Evolutionary conservation across 2,888 invertebrate species (phyloP), one percentile per base, ranked within the genome.

Genomic region (Plagodis dolabraria): DNA sequence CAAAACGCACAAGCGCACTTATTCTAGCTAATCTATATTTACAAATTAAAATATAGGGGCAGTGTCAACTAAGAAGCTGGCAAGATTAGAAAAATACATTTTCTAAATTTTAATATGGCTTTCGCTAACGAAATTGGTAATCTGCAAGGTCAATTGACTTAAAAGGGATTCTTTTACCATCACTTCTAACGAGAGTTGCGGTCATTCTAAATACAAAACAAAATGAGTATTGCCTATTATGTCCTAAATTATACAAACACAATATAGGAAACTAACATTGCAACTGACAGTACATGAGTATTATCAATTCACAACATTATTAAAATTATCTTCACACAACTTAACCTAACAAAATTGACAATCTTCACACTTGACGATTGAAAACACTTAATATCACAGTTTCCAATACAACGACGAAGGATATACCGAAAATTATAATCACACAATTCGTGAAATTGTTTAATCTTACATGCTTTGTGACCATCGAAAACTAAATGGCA

Each of bases 311-410:
- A 71, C 67, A 74, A 69, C 71, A 59, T 53, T 67, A 52, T 54
- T 11, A 55, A 44, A 55, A 36, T 22, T 48, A 58, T 58, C 7
- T 70, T 70, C 72, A 79, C 75, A 74, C 75, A 77, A 67, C 65
- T 75, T 74, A 76, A 73, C 63, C 76, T 76, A 77, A 72, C 67
- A 69, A 71, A 61, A 75, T 78, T 77, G 79, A 80, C 72, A 77
- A 78, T 81, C 80, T 80, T 83, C 80, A 80, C 77, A 78, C 74
- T 69, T 81, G 72, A 80, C 70, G 79, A 89, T 91, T 89, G 91
- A 89, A 92, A 91, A 89, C 87, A 89, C 82, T 84, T 79, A 89
- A 89, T 92, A 92, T 92, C 92, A 92, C 92, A 92, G 92, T 91
- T 92, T 89, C 82, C 91, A 91, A 92, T 89, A 87, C 85, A 86